Conservation (phyloP, 2,113 vertebrate genomes). For the Callopanchax toddi region DNA sequence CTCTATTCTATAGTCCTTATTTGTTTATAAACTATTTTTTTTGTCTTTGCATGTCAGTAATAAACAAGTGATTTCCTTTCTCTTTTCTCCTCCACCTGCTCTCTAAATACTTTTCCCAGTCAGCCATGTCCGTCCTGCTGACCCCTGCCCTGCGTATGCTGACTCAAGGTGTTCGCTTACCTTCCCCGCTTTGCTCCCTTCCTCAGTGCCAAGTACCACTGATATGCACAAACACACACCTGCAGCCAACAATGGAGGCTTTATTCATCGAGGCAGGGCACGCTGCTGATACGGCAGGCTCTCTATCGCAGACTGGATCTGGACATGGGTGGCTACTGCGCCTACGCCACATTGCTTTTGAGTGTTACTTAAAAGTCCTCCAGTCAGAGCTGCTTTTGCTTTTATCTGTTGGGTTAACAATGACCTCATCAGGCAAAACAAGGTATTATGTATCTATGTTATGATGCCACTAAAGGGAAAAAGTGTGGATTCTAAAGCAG, state of each 20-base stretch:
- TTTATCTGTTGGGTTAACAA: constrained; percentile 21
- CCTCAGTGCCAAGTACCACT: constrained; percentile 59
- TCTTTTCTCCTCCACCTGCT: neutral
- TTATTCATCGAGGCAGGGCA: constrained; percentile 58
- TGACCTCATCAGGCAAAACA: constrained; percentile 45
- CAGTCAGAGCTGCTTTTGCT: constrained; percentile 21
- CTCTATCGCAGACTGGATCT: constrained; percentile 57
- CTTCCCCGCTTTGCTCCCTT: constrained; percentile 58
- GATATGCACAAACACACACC: constrained; percentile 70
- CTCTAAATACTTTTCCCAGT: constrained; percentile 9
- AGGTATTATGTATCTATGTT: constrained; percentile 15
- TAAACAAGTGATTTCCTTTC: no score
- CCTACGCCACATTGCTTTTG: constrained; percentile 29
- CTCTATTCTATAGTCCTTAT: no score
- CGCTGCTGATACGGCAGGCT: constrained; percentile 40
- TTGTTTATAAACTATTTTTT: no score
- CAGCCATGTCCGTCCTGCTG: constrained; percentile 5
- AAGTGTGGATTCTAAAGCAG: constrained; percentile 23
- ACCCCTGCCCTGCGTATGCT: constrained; percentile 73
- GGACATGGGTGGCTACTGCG: constrained; percentile 45
- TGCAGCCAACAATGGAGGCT: constrained; percentile 66
- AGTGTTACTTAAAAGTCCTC: constrained; percentile 37
- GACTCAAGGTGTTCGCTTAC: constrained; percentile 68
- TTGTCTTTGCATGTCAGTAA: no score
- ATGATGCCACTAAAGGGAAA: no score